Conservation (phyloP, 2,797 vertebrate species). For the Chaunax sp. region DNA sequence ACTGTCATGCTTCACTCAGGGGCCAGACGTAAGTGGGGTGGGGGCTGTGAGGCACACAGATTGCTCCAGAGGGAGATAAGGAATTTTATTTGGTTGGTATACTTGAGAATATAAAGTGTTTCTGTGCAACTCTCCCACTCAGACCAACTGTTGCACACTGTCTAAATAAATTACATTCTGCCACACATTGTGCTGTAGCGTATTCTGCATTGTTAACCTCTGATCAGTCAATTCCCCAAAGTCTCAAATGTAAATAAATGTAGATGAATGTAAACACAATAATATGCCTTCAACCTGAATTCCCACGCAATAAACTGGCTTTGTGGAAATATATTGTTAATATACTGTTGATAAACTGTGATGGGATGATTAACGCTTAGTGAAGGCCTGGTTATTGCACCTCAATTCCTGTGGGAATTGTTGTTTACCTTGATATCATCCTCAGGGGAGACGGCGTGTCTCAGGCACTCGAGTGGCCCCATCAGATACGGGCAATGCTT, state of each 20-base stretch:
- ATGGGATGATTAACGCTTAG: slow-evolving; percentile 18
- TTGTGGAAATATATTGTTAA: slow-evolving; percentile 37
- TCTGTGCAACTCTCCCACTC: slow-evolving; percentile 31
- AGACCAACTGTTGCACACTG: background rate
- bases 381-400: background rate
- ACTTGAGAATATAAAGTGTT: slow-evolving; percentile 23
- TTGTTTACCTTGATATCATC: slow-evolving; percentile 89
- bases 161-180: slow-evolving; percentile 22
- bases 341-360: slow-evolving; percentile 24
- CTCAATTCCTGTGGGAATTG: slow-evolving; percentile 4
- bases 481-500: slow-evolving; percentile 90
- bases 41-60: slow-evolving; percentile 60
- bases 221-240: slow-evolving; percentile 16
- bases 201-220: slow-evolving; percentile 26
- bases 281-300: slow-evolving; percentile 16
- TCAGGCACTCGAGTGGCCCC: slow-evolving; percentile 87
- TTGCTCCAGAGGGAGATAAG: slow-evolving; percentile 70
- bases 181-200: background rate
- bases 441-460: slow-evolving; percentile 83
- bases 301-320: slow-evolving; percentile 17
- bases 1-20: slow-evolving; percentile 74
- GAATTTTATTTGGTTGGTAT: slow-evolving; percentile 69
- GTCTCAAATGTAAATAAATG: slow-evolving; percentile 37
- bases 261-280: slow-evolving; percentile 20
- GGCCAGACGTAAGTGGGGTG: slow-evolving; percentile 63